Evolutionary conservation across 2,888 invertebrate species (phyloP), one percentile per base, ranked within the genome.

Genomic region (Xylota sylvarum): DNA sequence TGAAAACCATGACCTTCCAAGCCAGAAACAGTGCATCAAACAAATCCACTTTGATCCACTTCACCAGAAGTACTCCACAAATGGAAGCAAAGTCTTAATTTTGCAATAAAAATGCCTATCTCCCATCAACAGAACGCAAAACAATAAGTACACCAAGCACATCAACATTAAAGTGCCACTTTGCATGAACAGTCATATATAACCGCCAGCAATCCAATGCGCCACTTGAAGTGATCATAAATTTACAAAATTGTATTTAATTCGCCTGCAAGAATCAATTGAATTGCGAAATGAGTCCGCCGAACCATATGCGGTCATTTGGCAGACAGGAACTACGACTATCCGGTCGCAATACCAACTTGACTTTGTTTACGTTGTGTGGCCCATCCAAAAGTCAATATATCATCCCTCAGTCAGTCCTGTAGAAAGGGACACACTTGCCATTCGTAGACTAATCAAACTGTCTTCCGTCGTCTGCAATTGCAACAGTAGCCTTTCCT

Each of bases 111-210:
- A 85, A 79, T 69, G 64, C 48, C 76, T 70, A 23, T 56, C 37
- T 46, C 37, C 72, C 65, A 81, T 80, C 76, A 74, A 23, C 74
- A 52, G 76, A 85, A 60, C 60, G 70, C 76, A 76, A 76, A 81
- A 35, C 52, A 69, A 74, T 76, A 76, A 80, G 80, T 85, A 84
- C 70, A 64, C 70, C 35, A 73, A 79, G 76, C 76, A 86, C 77
- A 86, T 82, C 65, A 69, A 82, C 58, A 77, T 52, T 82, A 86
- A 86, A 86, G 86, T 86, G 86, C 14, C 82, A 86, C 86, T 86
- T 86, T 86, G 62, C 69, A 14, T 50, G 76, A 81, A 67, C 76
- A 81, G 65, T 65, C 65, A 77, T 40, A 55, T 52, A 72, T 19
- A 77, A 10, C 64, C 70, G 32, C 70, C 64, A 65, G 60, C 78